phyloP scores from a whole-genome alignment of 2,797 vertebrate genomes.

The Pseudochirops cupreus region DNA sequence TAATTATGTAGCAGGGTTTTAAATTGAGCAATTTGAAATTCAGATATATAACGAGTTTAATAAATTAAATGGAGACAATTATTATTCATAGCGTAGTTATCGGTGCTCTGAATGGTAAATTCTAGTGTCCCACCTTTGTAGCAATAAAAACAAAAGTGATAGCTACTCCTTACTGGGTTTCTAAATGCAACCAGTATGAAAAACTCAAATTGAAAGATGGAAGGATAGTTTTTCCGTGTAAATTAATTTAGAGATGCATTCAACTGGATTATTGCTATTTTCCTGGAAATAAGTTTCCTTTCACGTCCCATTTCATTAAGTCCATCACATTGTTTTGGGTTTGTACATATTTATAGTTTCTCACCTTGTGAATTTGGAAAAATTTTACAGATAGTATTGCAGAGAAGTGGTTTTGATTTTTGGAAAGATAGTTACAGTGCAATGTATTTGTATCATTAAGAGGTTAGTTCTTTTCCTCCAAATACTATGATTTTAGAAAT shows the following conservation, averaged over 20 bases:
- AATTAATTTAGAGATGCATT: not conserved
- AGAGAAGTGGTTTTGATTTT: not conserved
- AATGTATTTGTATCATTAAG: not conserved
- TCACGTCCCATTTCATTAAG: not conserved
- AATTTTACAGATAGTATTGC: not conserved
- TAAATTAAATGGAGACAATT: not conserved
- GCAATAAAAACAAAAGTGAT: not conserved
- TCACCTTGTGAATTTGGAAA: not conserved
- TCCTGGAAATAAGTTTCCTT: not conserved
- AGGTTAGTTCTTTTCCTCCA: not conserved
- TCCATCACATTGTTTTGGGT: not conserved
- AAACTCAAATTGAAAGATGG: not conserved
- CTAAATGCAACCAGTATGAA: not conserved
- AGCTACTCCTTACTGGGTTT: not conserved
- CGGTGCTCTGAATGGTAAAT: not conserved
- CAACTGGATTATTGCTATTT: not conserved
- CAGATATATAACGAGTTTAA: not conserved
- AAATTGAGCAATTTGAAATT: not conserved
- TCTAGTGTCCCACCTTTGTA: not conserved
- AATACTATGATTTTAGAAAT: not conserved
- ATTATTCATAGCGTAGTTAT: not conserved
- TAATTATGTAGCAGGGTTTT: not conserved
- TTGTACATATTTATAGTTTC: not conserved
- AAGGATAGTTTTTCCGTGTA: not conserved
- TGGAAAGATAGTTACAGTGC: not conserved